Evolutionary conservation across 1,140 invertebrate species (phyloP).

Genomic region (Batillaria attramentaria): DNA sequence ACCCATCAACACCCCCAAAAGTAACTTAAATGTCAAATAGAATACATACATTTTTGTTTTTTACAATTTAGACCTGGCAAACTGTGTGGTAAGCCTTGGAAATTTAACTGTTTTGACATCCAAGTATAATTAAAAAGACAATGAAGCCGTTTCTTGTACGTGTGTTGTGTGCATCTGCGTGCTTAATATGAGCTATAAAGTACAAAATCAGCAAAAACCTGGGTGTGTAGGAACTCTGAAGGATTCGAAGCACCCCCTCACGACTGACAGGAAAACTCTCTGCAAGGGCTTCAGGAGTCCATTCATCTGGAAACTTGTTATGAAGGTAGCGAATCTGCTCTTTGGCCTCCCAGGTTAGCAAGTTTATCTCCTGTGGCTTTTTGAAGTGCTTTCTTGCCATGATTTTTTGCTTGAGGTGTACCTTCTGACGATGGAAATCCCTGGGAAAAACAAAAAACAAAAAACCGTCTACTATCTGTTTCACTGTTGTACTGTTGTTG

Average conservation of each 20-base stretch:
- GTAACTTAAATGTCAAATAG: background rate
- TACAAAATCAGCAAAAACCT: too few relatives aligned
- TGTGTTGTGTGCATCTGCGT: too few relatives aligned
- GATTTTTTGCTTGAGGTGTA: constrained; percentile 76
- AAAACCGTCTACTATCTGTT: background rate
- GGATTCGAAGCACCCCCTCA: constrained; percentile 64
- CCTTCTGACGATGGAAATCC: constrained; percentile 56
- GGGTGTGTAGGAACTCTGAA: constrained; percentile 52
- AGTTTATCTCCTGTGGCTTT: constrained; percentile 77
- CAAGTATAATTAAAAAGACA: too few relatives aligned
- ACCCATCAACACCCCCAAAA: background rate
- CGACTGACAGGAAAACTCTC: constrained; percentile 85
- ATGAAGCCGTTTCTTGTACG: too few relatives aligned
- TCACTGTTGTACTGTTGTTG: too few relatives aligned
- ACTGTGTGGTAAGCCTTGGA: too few relatives aligned
- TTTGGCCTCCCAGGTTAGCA: constrained; percentile 88
- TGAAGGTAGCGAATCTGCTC: constrained; percentile 84
- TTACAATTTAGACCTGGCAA: too few relatives aligned
- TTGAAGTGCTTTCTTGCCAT: constrained; percentile 84
- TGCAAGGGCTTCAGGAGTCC: constrained; percentile 81
- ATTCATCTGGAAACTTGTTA: constrained; percentile 79
- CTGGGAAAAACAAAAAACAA: constrained; percentile 39
- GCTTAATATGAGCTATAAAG: too few relatives aligned
- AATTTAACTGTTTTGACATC: too few relatives aligned
- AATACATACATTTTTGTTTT: background rate